These are phyloP conservation scores for Hirtodrosophila duncani DNA, from an alignment of 2,888 invertebrate genomes.

Conservation along the genomic window DNA sequence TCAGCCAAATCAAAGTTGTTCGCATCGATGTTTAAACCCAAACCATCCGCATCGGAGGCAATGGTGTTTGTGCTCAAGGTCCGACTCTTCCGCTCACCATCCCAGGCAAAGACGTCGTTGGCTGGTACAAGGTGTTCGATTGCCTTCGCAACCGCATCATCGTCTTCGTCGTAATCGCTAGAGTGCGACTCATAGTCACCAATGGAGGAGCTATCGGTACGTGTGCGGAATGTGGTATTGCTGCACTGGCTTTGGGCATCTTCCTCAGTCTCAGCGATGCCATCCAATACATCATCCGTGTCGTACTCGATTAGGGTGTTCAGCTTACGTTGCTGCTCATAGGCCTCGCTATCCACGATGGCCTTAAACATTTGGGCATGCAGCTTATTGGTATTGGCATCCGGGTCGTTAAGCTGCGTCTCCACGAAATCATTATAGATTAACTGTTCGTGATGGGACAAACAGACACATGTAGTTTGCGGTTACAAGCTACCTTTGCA, in stretches of 20 bases:
- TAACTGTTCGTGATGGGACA: constrained; percentile 50
- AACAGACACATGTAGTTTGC: too few species aligned
- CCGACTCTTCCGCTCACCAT: constrained; percentile 48
- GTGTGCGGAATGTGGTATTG: constrained; percentile 72
- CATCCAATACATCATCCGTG: constrained; percentile 14
- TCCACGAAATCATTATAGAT: constrained; percentile 69
- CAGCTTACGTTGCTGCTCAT: constrained; percentile 42
- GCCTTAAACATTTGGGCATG: constrained; percentile 57
- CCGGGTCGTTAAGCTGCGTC: constrained; percentile 52
- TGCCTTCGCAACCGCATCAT: constrained; percentile 18
- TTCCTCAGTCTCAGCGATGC: constrained; percentile 31
- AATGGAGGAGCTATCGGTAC: constrained; percentile 77
- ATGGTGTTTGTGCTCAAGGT: constrained; percentile 69
- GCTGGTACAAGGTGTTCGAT: neutral
- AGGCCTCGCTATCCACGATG: constrained; percentile 46
- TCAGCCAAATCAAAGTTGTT: constrained; percentile 77
- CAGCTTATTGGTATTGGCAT: constrained; percentile 48
- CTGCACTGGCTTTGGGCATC: constrained; percentile 68
- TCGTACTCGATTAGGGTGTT: constrained; percentile 32
- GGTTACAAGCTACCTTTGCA: too few species aligned
- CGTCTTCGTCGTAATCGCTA: constrained; percentile 76
- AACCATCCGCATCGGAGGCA: constrained; percentile 65
- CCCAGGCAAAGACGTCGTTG: constrained; percentile 4
- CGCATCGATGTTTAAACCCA: constrained; percentile 71
- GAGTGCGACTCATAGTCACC: constrained; percentile 78